Conservation (phyloP, 1,140 invertebrate species). For the Lepeophtheirus salmonis region DNA sequence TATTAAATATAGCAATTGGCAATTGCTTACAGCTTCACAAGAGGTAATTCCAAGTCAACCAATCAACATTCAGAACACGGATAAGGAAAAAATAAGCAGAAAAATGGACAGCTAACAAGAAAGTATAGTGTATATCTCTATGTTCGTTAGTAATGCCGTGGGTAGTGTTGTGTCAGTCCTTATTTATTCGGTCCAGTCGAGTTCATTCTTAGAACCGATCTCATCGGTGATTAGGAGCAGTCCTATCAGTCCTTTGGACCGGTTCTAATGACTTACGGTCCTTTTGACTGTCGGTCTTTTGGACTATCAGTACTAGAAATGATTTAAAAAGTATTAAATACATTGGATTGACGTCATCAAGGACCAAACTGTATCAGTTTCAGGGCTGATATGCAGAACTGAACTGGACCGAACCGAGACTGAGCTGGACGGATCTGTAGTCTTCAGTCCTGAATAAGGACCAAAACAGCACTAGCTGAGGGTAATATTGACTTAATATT, state of each 20-base stretch:
- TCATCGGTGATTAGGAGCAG: not conserved
- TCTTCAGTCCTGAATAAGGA: not conserved
- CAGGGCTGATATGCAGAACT: not conserved
- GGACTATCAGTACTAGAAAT: not conserved
- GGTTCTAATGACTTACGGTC: not conserved
- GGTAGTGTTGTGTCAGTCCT: not conserved
- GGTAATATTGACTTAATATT: no score
- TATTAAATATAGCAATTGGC: no score
- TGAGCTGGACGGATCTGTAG: no score
- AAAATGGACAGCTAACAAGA: not conserved
- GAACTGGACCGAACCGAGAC: no score
- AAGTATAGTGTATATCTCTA: not conserved
- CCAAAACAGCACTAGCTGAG: not conserved
- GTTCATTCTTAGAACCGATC: not conserved
- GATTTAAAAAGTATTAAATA: not conserved
- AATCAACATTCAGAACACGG: no score
- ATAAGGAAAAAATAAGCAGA: not conserved
- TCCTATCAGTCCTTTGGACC: not conserved
- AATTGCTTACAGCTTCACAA: no score
- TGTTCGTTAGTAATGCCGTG: not conserved
- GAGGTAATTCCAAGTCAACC: no score
- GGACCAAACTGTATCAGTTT: not conserved
- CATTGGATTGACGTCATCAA: not conserved
- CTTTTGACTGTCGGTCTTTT: not conserved
- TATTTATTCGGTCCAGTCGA: not conserved